Evolutionary conservation across 2,888 invertebrate genomes (phyloP).

Genomic region (Callosobruchus maculatus): DNA sequence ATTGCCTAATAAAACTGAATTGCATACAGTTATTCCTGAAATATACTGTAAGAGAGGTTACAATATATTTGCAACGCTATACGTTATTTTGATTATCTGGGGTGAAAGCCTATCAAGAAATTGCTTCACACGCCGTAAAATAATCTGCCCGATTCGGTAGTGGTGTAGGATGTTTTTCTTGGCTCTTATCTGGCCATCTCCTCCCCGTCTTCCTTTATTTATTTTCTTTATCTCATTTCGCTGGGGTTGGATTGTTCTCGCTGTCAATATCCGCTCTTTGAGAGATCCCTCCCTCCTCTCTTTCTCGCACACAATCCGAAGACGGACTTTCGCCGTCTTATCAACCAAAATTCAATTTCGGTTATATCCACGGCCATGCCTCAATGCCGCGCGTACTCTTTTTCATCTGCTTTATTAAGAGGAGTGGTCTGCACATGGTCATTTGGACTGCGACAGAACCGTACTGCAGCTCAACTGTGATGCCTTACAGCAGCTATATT

Average conservation of each 20-base stretch:
- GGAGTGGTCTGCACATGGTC: background rate
- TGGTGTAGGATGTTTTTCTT: slow-evolving; percentile 8
- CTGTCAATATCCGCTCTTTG: slow-evolving; percentile 46
- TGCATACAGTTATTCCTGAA: no score
- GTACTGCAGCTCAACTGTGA: background rate
- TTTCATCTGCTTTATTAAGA: background rate
- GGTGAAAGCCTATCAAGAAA: background rate
- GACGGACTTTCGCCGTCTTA: slow-evolving; percentile 22
- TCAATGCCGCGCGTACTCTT: background rate
- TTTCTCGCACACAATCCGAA: slow-evolving; percentile 8
- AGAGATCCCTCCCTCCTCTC: slow-evolving; percentile 30
- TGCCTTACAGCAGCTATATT: no score
- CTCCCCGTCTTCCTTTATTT: slow-evolving; percentile 42
- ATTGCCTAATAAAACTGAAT: no score
- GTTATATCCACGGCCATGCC: slow-evolving; percentile 26
- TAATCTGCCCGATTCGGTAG: background rate
- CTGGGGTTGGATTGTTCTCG: slow-evolving; percentile 53
- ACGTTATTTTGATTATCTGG: slow-evolving; percentile 26
- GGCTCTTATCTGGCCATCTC: slow-evolving; percentile 1
- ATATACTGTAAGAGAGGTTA: no score
- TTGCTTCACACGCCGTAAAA: background rate
- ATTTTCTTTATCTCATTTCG: slow-evolving; percentile 50
- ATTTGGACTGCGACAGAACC: background rate
- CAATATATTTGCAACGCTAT: slow-evolving; percentile 48
- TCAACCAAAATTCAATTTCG: slow-evolving; percentile 43